Evolutionary conservation across 2,113 vertebrate species (phyloP).

Genomic region (Mohoua ochrocephala): DNA sequence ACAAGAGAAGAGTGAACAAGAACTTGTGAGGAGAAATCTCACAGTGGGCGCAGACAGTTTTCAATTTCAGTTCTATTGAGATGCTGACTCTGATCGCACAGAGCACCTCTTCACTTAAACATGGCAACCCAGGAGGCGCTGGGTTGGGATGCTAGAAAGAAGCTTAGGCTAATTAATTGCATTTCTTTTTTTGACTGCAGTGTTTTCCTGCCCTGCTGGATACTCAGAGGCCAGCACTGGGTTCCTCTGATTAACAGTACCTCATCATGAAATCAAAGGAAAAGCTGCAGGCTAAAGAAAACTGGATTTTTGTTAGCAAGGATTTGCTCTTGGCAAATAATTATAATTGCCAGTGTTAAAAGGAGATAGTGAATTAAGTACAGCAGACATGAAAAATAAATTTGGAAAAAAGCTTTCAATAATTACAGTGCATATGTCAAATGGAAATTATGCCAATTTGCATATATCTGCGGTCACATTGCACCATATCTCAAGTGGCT

Average conservation of each 20-base stretch:
- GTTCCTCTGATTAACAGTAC: conserved; percentile 21
- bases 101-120: not conserved
- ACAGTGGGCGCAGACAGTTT: not conserved
- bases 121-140: not conserved
- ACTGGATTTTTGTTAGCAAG: conserved; percentile 9
- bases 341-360: conserved; percentile 33
- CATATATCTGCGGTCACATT: not conserved
- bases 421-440: conserved; percentile 45
- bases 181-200: conserved; percentile 16
- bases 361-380: conserved; percentile 43
- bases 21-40: not conserved
- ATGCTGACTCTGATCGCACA: not conserved
- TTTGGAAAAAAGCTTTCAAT: conserved; percentile 2
- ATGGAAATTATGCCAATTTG: conserved; percentile 44
- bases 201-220: conserved; percentile 30
- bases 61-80: not conserved
- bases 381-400: conserved; percentile 26
- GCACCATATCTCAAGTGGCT: not conserved
- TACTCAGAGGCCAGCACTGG: not conserved
- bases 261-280: conserved; percentile 31
- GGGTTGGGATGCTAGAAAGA: not conserved
- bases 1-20: not conserved
- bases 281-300: conserved; percentile 50
- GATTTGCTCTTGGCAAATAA: conserved; percentile 35
- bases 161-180: conserved; percentile 37